phyloP scores from a whole-genome alignment of 1,140 invertebrate species.

The Drosophila truncata region DNA sequence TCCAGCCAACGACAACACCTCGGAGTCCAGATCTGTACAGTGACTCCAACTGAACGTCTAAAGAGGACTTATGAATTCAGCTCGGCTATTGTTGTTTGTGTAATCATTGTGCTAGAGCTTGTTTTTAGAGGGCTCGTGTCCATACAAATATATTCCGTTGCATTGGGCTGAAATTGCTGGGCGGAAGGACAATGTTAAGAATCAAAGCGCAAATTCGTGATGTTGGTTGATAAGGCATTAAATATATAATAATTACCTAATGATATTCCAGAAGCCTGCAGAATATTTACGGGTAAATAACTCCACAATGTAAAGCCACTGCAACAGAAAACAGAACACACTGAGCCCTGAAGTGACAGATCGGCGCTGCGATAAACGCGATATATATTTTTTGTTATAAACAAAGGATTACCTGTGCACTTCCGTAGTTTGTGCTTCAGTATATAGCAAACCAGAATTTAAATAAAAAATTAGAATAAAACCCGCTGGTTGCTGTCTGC shows the following conservation, averaged over 20 bases:
- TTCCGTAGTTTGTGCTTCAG: slow-evolving; percentile 69
- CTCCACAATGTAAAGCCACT: slow-evolving; percentile 19
- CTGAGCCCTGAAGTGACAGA: slow-evolving; percentile 18
- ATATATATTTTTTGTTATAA: slow-evolving; percentile 66
- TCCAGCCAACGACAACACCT: slow-evolving; percentile 47
- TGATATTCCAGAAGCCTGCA: slow-evolving; percentile 62
- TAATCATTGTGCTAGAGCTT: slow-evolving; percentile 59
- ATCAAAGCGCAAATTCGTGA: slow-evolving; percentile 79
- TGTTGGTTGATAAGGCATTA: slow-evolving; percentile 69
- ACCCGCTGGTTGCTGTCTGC: not conserved
- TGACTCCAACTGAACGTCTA: slow-evolving; percentile 64
- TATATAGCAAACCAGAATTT: slow-evolving; percentile 54
- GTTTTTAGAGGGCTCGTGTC: slow-evolving; percentile 53
- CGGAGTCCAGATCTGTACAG: slow-evolving; percentile 72
- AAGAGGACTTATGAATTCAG: slow-evolving; percentile 24
- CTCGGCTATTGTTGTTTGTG: slow-evolving; percentile 53
- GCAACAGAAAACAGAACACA: slow-evolving; percentile 22
- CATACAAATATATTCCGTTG: slow-evolving; percentile 50
- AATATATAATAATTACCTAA: slow-evolving; percentile 52
- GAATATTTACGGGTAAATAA: slow-evolving; percentile 52
- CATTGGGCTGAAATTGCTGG: slow-evolving; percentile 23
- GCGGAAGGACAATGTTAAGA: slow-evolving; percentile 35
- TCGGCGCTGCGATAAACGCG: slow-evolving; percentile 18
- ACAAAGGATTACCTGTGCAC: slow-evolving; percentile 64
- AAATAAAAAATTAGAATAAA: slow-evolving; percentile 61